These are phyloP conservation scores for Arrhamphus sclerolepis DNA, from an alignment of 2,797 vertebrate genomes.

Conservation along the genomic window DNA sequence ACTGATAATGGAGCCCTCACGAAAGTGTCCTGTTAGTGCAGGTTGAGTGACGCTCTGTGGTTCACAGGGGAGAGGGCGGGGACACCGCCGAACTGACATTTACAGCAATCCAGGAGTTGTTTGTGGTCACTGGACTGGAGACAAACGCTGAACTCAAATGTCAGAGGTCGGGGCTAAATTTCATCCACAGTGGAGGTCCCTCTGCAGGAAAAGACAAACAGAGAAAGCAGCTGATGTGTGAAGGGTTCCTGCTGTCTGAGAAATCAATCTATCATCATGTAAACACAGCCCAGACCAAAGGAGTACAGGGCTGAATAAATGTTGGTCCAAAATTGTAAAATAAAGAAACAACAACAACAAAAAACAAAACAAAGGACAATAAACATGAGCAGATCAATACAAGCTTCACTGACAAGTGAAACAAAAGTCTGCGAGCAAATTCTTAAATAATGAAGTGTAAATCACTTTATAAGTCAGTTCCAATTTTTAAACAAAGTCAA, in stretches of 20 bases:
- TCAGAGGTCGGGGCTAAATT: slow-evolving; percentile 77
- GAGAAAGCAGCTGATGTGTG: slow-evolving; percentile 70
- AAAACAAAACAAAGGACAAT: slow-evolving; percentile 8
- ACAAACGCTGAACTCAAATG: slow-evolving; percentile 75
- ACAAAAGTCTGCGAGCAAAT: slow-evolving; percentile 50
- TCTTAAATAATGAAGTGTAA: slow-evolving; percentile 79
- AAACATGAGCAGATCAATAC: slow-evolving; percentile 38
- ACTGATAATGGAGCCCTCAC: slow-evolving; percentile 63
- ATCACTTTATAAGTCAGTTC: slow-evolving; percentile 81
- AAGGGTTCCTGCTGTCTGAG: slow-evolving; percentile 54
- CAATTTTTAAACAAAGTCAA: slow-evolving; percentile 88
- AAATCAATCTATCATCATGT: slow-evolving; percentile 67
- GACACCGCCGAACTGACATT: slow-evolving; percentile 76
- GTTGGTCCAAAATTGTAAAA: slow-evolving; percentile 20
- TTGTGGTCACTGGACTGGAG: slow-evolving; percentile 82
- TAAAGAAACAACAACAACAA: background rate
- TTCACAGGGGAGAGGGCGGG: slow-evolving; percentile 70
- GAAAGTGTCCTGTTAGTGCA: slow-evolving; percentile 76
- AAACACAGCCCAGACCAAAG: slow-evolving; percentile 62
- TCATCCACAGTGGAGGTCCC: slow-evolving; percentile 74
- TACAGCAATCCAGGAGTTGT: slow-evolving; percentile 80
- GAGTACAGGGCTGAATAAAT: slow-evolving; percentile 34
- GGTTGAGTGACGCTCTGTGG: slow-evolving; percentile 71
- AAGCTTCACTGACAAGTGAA: slow-evolving; percentile 36
- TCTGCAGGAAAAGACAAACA: slow-evolving; percentile 82